These are phyloP conservation scores for Thysanoteuthis rhombus DNA, from an alignment of 2,888 invertebrate species.

Conservation along the genomic window DNA sequence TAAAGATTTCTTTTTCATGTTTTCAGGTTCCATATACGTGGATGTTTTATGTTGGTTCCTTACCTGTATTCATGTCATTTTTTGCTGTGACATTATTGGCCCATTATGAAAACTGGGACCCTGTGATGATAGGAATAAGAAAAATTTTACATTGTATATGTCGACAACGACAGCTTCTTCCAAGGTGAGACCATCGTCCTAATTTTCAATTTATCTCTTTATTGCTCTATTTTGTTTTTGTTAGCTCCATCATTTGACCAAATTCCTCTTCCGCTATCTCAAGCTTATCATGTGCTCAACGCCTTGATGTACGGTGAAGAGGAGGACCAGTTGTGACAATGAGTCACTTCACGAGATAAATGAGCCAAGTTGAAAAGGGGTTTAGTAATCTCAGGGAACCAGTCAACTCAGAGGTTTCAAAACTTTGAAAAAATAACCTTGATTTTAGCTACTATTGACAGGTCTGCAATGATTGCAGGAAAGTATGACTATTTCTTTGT, in stretches of 20 bases:
- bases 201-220: neutral
- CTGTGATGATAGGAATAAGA: conserved; percentile 70
- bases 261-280: too few relatives aligned
- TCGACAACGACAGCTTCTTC: conserved; percentile 44
- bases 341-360: too few relatives aligned
- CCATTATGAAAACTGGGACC: conserved; percentile 84
- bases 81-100: conserved; percentile 77
- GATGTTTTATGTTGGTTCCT: conserved; percentile 81
- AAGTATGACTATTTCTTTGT: too few relatives aligned
- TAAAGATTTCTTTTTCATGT: neutral
- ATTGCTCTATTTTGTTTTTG: neutral
- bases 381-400: too few relatives aligned
- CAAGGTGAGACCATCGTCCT: conserved; percentile 45
- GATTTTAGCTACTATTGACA: too few relatives aligned
- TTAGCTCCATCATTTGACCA: neutral
- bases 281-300: too few relatives aligned
- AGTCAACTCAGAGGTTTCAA: too few relatives aligned
- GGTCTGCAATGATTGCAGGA: too few relatives aligned
- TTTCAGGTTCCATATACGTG: conserved; percentile 65
- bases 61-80: conserved; percentile 82
- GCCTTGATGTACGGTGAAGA: too few relatives aligned
- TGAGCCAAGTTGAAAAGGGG: too few relatives aligned
- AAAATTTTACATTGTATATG: conserved; percentile 61
- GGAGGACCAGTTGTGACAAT: too few relatives aligned
- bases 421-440: too few relatives aligned